Conservation (phyloP, 37 sponge, comb jelly and placozoan genomes). For the Eunapius fragilis region DNA sequence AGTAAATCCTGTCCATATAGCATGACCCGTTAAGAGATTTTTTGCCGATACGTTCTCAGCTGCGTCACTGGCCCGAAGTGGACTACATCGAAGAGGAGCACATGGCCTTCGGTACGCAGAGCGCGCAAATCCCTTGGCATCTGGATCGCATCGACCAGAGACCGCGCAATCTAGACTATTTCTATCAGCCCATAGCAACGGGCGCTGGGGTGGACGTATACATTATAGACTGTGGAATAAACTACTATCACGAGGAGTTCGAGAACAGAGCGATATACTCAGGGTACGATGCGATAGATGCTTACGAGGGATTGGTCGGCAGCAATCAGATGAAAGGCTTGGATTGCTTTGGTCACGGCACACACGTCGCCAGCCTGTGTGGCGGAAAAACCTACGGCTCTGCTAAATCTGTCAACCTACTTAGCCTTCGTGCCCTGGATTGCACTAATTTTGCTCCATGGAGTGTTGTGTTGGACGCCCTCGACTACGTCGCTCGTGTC, state of each 20-base stretch:
- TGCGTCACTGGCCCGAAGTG: conserved; percentile 44
- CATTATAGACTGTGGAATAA: conserved; percentile 70
- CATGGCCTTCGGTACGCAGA: conserved; percentile 36
- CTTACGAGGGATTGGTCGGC: background rate
- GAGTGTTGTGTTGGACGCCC: conserved; percentile 43
- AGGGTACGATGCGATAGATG: conserved; percentile 48
- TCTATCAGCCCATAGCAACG: conserved; percentile 51
- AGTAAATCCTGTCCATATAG: background rate
- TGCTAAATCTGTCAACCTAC: conserved; percentile 55
- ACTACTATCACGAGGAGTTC: conserved; percentile 63
- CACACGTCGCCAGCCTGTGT: conserved; percentile 72
- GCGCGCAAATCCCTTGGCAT: conserved; percentile 34
- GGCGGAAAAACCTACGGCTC: conserved; percentile 73
- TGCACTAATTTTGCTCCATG: conserved; percentile 65
- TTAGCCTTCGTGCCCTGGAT: conserved; percentile 58
- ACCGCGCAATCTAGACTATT: conserved; percentile 30
- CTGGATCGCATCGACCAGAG: conserved; percentile 73
- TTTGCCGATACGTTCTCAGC: background rate
- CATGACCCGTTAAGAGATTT: background rate
- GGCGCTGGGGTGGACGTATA: conserved; percentile 82
- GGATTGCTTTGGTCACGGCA: conserved; percentile 85
- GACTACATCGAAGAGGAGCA: conserved; percentile 59
- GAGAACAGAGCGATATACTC: conserved; percentile 36
- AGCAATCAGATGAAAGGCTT: conserved; percentile 8
- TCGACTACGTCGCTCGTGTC: conserved; percentile 35